A percentile compares a stretch with the other conserved stretches of the same genome.
Conservation (phyloP, 2,888 invertebrate species). For the Proisotoma minuta region DNA sequence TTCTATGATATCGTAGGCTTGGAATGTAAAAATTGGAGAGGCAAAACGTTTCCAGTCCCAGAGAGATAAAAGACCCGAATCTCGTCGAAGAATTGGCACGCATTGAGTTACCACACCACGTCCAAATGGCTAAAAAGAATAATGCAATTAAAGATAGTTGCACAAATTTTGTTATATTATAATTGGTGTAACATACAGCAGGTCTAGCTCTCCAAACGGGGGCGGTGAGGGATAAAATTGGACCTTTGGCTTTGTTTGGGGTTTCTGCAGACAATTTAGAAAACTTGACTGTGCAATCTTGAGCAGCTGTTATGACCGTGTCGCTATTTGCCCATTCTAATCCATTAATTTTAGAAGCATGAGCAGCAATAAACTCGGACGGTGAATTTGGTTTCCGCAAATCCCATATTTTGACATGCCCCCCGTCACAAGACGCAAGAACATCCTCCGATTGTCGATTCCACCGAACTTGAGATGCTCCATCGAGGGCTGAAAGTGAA, state of each 20-base stretch:
- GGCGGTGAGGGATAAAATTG: constrained; percentile 71
- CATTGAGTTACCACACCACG: constrained; percentile 86
- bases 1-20: constrained; percentile 87
- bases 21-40: constrained; percentile 51
- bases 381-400: constrained; percentile 80
- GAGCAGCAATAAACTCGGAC: constrained; percentile 88
- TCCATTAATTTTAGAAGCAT: constrained; percentile 61
- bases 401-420: constrained; percentile 94
- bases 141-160: not conserved
- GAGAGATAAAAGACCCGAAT: constrained; percentile 67
- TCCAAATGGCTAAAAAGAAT: constrained; percentile 69
- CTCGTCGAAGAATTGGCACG: constrained; percentile 82
- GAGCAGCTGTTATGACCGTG: constrained; percentile 68
- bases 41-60: constrained; percentile 59
- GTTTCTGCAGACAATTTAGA: constrained; percentile 73
- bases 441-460: constrained; percentile 77
- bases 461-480: constrained; percentile 91
- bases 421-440: constrained; percentile 91
- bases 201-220: constrained; percentile 92
- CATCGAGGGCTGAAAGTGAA: constrained; percentile 78
- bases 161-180: not conserved
- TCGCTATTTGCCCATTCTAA: constrained; percentile 47
- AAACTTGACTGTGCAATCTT: constrained; percentile 91
- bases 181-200: constrained; percentile 56
- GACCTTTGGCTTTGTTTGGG: constrained; percentile 74